A percentile compares a stretch with the other conserved stretches of the same genome.
Evolutionary conservation across 1,140 invertebrate genomes (phyloP).

Genomic region (Potamilus streckersoni): DNA sequence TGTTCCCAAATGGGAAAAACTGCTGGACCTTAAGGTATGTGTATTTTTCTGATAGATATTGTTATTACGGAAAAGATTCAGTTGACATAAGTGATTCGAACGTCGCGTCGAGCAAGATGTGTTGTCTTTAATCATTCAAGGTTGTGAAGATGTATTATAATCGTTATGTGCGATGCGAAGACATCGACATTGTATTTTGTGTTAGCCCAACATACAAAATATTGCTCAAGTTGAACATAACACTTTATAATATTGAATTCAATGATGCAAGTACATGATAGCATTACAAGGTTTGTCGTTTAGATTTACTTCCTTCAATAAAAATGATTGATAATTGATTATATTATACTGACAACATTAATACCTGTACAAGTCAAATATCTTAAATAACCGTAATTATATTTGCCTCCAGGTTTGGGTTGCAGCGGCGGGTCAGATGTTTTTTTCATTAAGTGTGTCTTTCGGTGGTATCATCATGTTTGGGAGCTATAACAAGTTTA

Average conservation of each 20-base stretch:
- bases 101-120: background rate
- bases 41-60: background rate
- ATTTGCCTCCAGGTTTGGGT: conserved; percentile 79
- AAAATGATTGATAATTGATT: too few species aligned
- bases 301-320: too few species aligned
- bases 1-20: conserved; percentile 52
- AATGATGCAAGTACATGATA: too few species aligned
- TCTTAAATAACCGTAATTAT: too few species aligned
- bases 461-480: conserved; percentile 94
- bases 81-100: background rate
- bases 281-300: too few species aligned
- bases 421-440: conserved; percentile 89
- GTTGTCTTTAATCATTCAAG: background rate
- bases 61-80: background rate
- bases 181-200: background rate
- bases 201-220: background rate
- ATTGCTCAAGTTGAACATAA: too few species aligned
- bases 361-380: too few species aligned
- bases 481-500: conserved; percentile 92
- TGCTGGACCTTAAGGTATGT: conserved; percentile 50
- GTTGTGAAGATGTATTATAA: background rate
- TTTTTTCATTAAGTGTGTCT: conserved; percentile 90
- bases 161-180: background rate
- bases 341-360: too few species aligned
- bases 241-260: too few species aligned